Conservation (phyloP, 2,797 vertebrate genomes). For the Acanthurus lineatus region DNA sequence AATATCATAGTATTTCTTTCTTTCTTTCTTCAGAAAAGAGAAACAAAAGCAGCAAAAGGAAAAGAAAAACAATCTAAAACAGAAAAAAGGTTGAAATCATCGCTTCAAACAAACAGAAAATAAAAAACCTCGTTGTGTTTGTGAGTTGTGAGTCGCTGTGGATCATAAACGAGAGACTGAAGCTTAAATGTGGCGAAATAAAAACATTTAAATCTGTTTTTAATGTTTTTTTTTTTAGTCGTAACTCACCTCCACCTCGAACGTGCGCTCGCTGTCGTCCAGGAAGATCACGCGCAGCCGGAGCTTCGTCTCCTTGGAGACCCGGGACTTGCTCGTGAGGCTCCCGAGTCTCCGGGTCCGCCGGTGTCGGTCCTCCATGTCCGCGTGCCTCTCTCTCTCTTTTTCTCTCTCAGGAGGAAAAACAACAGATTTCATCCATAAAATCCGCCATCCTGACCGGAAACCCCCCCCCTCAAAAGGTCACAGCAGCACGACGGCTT, state of each 20-base stretch:
- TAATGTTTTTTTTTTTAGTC: neutral
- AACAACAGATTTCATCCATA: neutral
- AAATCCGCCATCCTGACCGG: constrained; percentile 7
- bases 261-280: constrained; percentile 86
- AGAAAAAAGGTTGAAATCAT: no score
- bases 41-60: no score
- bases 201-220: no score
- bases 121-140: no score
- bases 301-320: constrained; percentile 77
- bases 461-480: neutral
- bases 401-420: constrained; percentile 6
- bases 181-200: no score
- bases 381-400: neutral
- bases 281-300: constrained; percentile 84
- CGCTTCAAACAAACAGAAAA: no score
- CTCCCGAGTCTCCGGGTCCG: constrained; percentile 51
- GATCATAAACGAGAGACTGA: no score
- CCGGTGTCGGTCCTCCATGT: constrained; percentile 73
- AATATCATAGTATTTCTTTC: no score
- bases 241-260: constrained; percentile 84
- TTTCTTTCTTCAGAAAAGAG: no score
- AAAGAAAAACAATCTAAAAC: no score
- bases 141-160: no score
- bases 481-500: constrained; percentile 9
- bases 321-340: constrained; percentile 51